These are phyloP conservation scores for Bimastos eiseni DNA, from an alignment of 2,888 invertebrate species.

Conservation along the genomic window DNA sequence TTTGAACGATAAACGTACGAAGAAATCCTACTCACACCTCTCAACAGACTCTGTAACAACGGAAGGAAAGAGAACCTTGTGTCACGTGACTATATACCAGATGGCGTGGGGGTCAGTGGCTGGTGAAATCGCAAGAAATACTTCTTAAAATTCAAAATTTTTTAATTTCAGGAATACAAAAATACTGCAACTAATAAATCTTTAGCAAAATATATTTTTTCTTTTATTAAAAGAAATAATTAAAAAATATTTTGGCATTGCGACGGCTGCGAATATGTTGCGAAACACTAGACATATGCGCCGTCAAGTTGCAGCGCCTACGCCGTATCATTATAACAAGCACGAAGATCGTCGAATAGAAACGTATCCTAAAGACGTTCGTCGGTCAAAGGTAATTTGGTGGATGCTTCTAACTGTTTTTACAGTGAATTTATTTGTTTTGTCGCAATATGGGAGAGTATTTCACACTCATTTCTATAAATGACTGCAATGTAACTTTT, in stretches of 20 bases:
- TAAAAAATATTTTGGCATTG: background rate
- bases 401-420: no score
- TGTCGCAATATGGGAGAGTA: background rate
- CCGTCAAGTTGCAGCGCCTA: background rate
- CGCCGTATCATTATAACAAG: background rate
- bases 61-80: background rate
- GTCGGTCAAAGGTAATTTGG: background rate
- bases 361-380: background rate
- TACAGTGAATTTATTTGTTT: no score
- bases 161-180: background rate
- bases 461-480: background rate
- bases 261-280: background rate
- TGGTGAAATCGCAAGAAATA: background rate
- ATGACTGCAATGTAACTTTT: background rate
- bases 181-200: background rate
- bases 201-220: background rate
- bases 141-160: background rate
- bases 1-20: slow-evolving; percentile 1
- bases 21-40: slow-evolving; percentile 4
- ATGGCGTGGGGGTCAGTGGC: background rate
- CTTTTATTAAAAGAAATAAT: background rate
- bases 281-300: background rate
- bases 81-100: slow-evolving; percentile 21
- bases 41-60: background rate
- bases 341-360: background rate